Percentiles rank a stretch among this genome's conserved stretches.
Evolutionary conservation across 2,113 vertebrate genomes (phyloP).

Genomic region (Equus przewalskii): DNA sequence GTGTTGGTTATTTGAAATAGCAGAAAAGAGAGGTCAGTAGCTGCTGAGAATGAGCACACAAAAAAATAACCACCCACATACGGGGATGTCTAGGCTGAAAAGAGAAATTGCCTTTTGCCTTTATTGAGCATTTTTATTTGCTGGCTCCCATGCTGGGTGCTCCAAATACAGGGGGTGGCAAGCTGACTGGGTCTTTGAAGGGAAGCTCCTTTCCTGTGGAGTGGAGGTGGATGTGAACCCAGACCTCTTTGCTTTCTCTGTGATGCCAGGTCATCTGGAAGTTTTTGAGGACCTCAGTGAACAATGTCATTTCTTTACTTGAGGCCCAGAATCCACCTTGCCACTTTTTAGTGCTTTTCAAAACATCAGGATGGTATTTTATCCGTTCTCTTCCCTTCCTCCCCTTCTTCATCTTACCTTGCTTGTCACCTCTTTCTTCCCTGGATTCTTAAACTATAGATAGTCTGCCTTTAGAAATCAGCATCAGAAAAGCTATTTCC

Average conservation of each 20-base stretch:
- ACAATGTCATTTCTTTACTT: background rate
- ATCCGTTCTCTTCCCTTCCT: background rate
- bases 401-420: background rate
- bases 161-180: background rate
- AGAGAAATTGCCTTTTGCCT: background rate
- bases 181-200: background rate
- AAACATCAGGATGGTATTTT: background rate
- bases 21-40: slow-evolving; percentile 39
- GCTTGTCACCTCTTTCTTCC: background rate
- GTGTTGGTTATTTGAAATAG: slow-evolving; percentile 48
- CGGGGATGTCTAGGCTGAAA: background rate
- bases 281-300: background rate
- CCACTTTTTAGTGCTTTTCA: background rate
- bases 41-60: background rate
- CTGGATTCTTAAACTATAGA: background rate
- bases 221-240: background rate
- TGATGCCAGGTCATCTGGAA: background rate
- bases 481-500: slow-evolving; percentile 34
- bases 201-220: background rate
- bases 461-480: background rate
- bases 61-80: background rate
- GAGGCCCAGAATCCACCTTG: background rate
- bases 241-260: background rate
- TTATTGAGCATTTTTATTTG: background rate
- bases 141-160: background rate